phyloP scores from a whole-genome alignment of 2,888 invertebrate genomes.

The Dioctria linearis region DNA sequence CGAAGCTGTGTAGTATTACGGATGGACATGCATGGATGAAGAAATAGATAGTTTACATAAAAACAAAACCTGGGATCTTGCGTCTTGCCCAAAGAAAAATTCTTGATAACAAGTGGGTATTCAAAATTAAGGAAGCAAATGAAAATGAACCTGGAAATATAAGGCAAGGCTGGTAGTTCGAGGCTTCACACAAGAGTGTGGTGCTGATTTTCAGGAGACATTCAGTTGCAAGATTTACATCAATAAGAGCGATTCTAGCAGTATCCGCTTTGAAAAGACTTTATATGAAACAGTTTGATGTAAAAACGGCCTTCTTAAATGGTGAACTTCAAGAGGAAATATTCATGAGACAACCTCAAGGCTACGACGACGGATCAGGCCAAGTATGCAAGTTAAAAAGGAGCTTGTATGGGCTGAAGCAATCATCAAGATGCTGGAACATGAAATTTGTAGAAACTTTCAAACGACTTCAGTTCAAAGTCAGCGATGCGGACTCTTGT shows the following conservation, averaged over 20 bases:
- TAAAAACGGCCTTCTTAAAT: slow-evolving; percentile 53
- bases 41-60: slow-evolving; percentile 58
- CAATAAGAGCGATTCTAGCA: slow-evolving; percentile 56
- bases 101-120: slow-evolving; percentile 50
- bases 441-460: slow-evolving; percentile 59
- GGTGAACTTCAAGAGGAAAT: slow-evolving; percentile 52
- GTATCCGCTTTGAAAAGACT: slow-evolving; percentile 54
- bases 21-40: slow-evolving; percentile 38
- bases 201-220: slow-evolving; percentile 58
- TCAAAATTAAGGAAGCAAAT: slow-evolving; percentile 40
- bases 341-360: slow-evolving; percentile 58
- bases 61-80: slow-evolving; percentile 59
- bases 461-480: slow-evolving; percentile 57
- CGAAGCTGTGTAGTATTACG: too few species aligned
- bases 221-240: slow-evolving; percentile 55
- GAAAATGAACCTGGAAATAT: slow-evolving; percentile 47
- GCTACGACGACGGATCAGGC: slow-evolving; percentile 55
- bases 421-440: slow-evolving; percentile 60
- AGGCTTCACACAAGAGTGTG: slow-evolving; percentile 47
- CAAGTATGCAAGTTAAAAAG: slow-evolving; percentile 58
- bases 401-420: slow-evolving; percentile 60
- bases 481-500: slow-evolving; percentile 61
- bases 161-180: slow-evolving; percentile 52
- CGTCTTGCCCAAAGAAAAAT: slow-evolving; percentile 47
- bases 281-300: slow-evolving; percentile 48